Base-by-base conservation (phyloP, 2,113 vertebrate species). In the Engraulis encrasicolus region DNA sequence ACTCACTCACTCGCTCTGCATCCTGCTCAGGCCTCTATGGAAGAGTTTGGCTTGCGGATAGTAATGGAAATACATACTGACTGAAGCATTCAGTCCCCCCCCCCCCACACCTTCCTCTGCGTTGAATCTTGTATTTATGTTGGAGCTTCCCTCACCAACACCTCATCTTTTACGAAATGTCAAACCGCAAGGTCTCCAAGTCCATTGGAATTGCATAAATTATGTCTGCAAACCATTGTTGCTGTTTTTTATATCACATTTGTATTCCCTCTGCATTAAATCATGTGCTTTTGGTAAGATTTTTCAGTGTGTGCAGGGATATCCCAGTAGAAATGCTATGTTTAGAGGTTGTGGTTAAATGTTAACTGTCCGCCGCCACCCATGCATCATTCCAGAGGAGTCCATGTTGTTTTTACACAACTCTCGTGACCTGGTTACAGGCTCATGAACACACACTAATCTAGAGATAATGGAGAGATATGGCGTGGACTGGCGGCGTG, bases 1-100 rank as follows among this genome's bases (percentile, higher is more conserved):
- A 31, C 12, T 6, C 83, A 50, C 86, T 87, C 83, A 82, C 84
- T 88, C 50, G 36, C 27, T 86, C 88, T 85, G 78, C 34, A 78
- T 89, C 58, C 85, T n/a, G n/a, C n/a, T n/a, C 82, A 84, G 78
- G 84, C 81, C 23, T 84, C 20, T 31, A 6, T 82, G 17, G 9
- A 52, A 45, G 78, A 34, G 54, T 19, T n/a, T 61, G 34, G 31
- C 66, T n/a, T 27, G 27, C 27, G 23, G 58, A 14, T 31, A 27
- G 6, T 36, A 36, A 36, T 74, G 66, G 15, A 23, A 74, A 74
- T 31, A 36, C 34, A 34, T 14, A 27, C 66, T 3, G 3, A 52
- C 50, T 18, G 2, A 52, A 52, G 7, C n/a, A n/a, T n/a, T 45
- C 52, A 54, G 19, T 54, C 1, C 52, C 52, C 52, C 17, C 40